These are phyloP conservation scores for Copsychus sechellarum DNA, from an alignment of 2,113 vertebrate genomes.

Conservation along the genomic window DNA sequence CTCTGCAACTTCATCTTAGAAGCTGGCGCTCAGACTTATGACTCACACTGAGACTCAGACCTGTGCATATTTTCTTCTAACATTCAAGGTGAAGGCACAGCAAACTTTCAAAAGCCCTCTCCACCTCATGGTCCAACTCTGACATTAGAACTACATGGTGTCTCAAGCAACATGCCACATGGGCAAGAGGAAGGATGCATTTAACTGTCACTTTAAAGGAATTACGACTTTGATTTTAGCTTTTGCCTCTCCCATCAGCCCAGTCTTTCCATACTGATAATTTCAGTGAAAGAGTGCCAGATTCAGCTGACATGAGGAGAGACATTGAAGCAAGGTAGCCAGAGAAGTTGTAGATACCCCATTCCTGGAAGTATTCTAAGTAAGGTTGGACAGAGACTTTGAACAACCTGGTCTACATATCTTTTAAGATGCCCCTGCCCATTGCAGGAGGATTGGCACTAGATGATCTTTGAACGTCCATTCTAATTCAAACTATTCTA, in stretches of 20 bases:
- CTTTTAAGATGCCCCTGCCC: background rate
- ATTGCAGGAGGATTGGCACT: background rate
- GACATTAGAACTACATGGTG: background rate
- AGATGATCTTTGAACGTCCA: background rate
- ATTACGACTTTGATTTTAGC: background rate
- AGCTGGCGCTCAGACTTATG: background rate
- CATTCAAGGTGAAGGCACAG: background rate
- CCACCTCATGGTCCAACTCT: background rate
- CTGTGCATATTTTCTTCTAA: background rate
- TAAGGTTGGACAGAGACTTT: accelerated
- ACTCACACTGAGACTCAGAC: background rate
- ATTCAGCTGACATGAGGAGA: background rate
- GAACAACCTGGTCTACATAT: background rate
- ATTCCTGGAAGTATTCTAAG: background rate
- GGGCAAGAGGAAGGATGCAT: background rate
- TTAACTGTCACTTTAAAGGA: background rate
- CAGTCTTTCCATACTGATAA: background rate
- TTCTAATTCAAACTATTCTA: background rate
- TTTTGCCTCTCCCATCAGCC: background rate
- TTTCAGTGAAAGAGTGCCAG: background rate
- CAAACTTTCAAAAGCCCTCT: background rate
- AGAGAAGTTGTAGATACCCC: background rate
- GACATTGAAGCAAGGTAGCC: background rate
- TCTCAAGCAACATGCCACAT: background rate
- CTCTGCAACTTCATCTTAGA: background rate